Evolutionary conservation across 2,888 invertebrate genomes (phyloP), one percentile per base, ranked within the genome.

Genomic region (Syrista parreyssii): DNA sequence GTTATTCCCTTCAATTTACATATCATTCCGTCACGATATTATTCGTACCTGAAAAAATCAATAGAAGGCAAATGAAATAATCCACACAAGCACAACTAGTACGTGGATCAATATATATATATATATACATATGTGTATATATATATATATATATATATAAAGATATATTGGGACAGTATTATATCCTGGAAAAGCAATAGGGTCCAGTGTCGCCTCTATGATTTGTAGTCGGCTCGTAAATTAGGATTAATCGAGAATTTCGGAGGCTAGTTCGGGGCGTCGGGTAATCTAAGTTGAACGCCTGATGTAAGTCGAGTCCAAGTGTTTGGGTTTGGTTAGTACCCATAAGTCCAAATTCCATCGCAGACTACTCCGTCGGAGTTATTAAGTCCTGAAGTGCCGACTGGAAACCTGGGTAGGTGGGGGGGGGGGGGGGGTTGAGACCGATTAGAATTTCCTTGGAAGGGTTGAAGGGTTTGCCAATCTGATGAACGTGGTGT

Each of bases 201-300:
- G 32, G 32, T 72, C 23, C 23, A 55, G 40, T 55, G 40, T 55
- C 40, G 23, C 23, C 40, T 78, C 77, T 81, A 86, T 86, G 86
- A 87, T 86, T 88, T 87, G 87, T 86, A 79, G 78, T 80, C 84
- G 76, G 79, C 78, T 79, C 84, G 82, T 86, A 87, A 88, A 88
- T 88, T 85, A 82, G 84, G 85, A 87, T 87, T 86, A 87, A 79
- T 78, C 77, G 77, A 79, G 81, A 84, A 85, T 86, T 84, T 85
- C 84, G 83, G 79, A 74, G 75, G 77, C 78, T 78, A 34, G 68
- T 74, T n/a, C 32, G 75, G 75, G 36, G 74, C 72, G 75, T 68
- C 74, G 76, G 79, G 83, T 85, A 84, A 86, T 85, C 85, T 79
- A 84, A 85, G 83, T 85, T 86, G 79, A 74, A 77, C 68, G 80